Evolutionary conservation across 2,888 invertebrate species (phyloP).

Genomic region (Xanthostigma xanthostigma): DNA sequence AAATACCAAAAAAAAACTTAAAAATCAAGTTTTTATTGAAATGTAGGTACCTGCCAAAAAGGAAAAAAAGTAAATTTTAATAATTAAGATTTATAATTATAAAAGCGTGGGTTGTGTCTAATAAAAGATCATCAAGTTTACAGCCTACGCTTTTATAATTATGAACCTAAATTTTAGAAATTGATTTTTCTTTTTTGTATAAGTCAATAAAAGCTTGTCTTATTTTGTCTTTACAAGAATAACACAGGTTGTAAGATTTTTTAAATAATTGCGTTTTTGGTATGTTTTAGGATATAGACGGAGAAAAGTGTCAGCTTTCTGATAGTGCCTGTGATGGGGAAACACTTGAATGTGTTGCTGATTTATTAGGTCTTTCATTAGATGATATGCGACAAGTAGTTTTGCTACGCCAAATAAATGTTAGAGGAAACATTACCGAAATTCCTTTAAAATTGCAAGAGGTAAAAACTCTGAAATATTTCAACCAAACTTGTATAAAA

Average conservation of each 20-base stretch:
- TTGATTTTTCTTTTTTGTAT: no score
- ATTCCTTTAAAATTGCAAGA: constrained; percentile 79
- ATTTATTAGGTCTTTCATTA: constrained; percentile 57
- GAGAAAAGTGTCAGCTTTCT: constrained; percentile 66
- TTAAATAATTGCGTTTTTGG: constrained; percentile 3
- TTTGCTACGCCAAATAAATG: constrained; percentile 71
- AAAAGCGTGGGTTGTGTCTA: no score
- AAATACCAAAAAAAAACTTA: no score
- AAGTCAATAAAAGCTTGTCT: neutral
- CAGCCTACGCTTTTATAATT: no score
- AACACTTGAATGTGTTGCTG: constrained; percentile 56
- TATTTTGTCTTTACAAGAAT: neutral
- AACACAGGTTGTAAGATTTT: neutral
- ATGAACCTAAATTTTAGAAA: neutral
- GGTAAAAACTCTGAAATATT: constrained; percentile 28
- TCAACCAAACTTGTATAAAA: neutral
- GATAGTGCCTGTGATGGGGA: constrained; percentile 44
- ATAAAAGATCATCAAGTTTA: no score
- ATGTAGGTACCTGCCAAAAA: no score
- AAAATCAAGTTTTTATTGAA: no score
- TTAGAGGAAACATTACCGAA: constrained; percentile 83
- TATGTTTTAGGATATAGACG: constrained; percentile 57
- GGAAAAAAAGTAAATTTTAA: no score
- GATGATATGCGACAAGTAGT: constrained; percentile 64
- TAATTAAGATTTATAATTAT: no score